Evolutionary conservation across 2,888 invertebrate genomes (phyloP).

Genomic region (Nomada ruficornis): DNA sequence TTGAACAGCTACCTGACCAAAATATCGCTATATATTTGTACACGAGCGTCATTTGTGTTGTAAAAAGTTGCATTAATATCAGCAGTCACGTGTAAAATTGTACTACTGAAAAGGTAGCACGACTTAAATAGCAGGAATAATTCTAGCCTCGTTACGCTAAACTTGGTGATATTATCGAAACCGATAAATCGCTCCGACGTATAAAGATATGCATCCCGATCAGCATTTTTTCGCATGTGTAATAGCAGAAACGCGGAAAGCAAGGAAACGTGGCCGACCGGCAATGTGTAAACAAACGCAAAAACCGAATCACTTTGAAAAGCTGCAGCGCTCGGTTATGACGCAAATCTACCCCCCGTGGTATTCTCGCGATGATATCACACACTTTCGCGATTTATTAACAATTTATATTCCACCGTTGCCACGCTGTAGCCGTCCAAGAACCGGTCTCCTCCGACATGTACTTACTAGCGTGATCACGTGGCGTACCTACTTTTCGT

Average conservation of each 20-base stretch:
- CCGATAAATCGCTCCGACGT: too few relatives aligned
- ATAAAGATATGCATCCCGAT: constrained; percentile 7
- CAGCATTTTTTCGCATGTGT: neutral
- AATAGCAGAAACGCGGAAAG: constrained; percentile 10
- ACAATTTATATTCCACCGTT: neutral
- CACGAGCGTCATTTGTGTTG: too few relatives aligned
- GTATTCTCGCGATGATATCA: constrained; percentile 16
- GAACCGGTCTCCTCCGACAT: constrained; percentile 10
- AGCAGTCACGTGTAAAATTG: too few relatives aligned
- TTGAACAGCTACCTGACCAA: too few relatives aligned
- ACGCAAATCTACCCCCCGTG: constrained; percentile 44
- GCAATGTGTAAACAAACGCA: constrained; percentile 35
- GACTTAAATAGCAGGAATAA: too few relatives aligned
- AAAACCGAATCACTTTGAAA: constrained; percentile 14
- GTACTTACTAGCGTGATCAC: neutral
- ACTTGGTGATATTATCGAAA: too few relatives aligned
- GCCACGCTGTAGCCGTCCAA: neutral
- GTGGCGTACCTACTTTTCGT: too few relatives aligned
- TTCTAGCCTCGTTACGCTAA: too few relatives aligned
- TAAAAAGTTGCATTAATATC: too few relatives aligned
- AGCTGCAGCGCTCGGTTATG: neutral
- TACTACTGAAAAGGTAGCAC: too few relatives aligned
- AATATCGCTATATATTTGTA: too few relatives aligned
- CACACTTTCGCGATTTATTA: constrained; percentile 35
- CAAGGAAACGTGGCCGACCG: constrained; percentile 9